Evolutionary conservation across 2,113 vertebrate species (phyloP).

Genomic region (Ceyx cyanopectus): DNA sequence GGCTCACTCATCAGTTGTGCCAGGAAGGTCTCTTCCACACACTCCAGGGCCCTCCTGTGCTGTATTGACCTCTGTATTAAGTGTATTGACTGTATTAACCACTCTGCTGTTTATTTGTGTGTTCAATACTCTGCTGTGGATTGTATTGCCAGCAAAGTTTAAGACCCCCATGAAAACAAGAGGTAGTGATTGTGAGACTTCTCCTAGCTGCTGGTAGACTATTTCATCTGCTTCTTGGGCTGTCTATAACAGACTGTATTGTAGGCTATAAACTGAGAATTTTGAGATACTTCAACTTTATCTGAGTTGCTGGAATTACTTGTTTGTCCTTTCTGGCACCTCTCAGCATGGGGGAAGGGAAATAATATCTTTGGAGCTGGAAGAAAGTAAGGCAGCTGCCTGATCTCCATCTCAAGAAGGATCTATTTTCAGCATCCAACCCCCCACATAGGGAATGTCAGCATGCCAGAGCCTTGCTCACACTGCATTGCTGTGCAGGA

Average conservation of each 20-base stretch:
- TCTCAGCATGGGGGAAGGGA: neutral
- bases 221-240: neutral
- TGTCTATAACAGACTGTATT: neutral
- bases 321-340: neutral
- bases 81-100: too few relatives aligned
- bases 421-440: neutral
- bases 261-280: neutral
- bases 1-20: neutral
- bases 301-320: neutral
- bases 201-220: neutral
- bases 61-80: neutral
- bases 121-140: neutral
- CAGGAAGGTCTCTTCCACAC: neutral
- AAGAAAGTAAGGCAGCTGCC: slow-evolving; percentile 6
- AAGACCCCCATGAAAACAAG: neutral
- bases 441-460: neutral
- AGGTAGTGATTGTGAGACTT: neutral
- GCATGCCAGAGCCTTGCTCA: neutral
- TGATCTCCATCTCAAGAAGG: neutral
- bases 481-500: neutral
- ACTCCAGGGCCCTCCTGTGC: neutral
- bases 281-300: neutral
- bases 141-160: neutral
- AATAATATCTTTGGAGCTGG: neutral
- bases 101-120: neutral